Percentiles rank a stretch among this genome's conserved stretches.
These are phyloP conservation scores for Ara ararauna DNA, from an alignment of 2,797 vertebrate species.

Conservation along the genomic window DNA sequence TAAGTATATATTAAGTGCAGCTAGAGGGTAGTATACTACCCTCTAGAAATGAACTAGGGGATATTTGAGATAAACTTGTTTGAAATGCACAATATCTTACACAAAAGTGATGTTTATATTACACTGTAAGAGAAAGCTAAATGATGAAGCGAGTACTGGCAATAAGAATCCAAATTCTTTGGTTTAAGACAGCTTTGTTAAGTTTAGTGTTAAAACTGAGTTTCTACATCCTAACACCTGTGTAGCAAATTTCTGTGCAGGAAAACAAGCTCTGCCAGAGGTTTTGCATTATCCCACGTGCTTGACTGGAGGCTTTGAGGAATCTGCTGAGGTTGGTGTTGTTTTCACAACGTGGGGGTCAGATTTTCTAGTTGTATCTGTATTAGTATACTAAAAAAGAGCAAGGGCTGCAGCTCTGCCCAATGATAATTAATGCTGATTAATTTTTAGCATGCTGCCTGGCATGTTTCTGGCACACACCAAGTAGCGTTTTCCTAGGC, in stretches of 20 bases:
- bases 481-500: background rate
- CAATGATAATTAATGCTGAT: background rate
- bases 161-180: background rate
- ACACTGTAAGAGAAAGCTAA: background rate
- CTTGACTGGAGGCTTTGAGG: background rate
- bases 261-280: background rate
- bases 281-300: background rate
- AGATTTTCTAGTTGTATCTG: background rate
- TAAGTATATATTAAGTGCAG: background rate
- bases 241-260: background rate
- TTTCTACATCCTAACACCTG: background rate
- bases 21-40: background rate
- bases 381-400: background rate
- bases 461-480: background rate
- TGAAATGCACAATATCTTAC: background rate
- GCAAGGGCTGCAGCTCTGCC: background rate
- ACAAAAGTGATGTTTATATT: background rate
- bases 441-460: slow-evolving; percentile 42
- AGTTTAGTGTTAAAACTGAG: background rate
- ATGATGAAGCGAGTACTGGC: background rate
- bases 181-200: background rate
- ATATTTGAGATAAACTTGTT: background rate
- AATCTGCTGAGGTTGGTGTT: background rate
- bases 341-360: background rate
- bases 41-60: background rate